Evolutionary conservation across 2,888 invertebrate species (phyloP), one percentile per base, ranked within the genome.

Genomic region (Ophioninae sp.): DNA sequence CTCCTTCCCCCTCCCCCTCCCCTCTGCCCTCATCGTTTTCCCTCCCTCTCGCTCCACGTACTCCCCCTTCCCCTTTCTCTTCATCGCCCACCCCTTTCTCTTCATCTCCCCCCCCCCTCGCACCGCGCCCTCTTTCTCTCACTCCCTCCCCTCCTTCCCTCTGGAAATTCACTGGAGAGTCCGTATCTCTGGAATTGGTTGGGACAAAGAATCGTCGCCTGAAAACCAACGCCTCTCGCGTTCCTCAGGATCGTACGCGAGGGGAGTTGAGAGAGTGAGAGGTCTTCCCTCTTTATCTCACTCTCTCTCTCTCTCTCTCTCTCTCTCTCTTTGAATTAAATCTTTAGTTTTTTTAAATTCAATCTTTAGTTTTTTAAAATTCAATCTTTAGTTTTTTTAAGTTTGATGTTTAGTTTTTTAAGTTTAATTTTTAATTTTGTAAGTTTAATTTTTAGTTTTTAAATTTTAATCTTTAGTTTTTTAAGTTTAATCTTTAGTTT

Each of bases 151-250:
- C 21, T 10, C n/a, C n/a, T n/a, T n/a, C n/a, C n/a, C n/a, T 13
- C 50, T 50, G 50, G 50, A 13, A 17, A 21, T 56, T 67, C 41
- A 61, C 17, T n/a, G n/a, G 61, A 21, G 39, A 65, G 75, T 75
- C 50, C 65, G 65, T 75, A 75, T 65, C 56, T 75, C 62, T 59
- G 37, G 75, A 62, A 72, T 79, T 37, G 74, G 78, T 84, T 77
- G 81, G 81, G 78, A 75, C 81, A 81, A 81, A 84, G 83, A 84
- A 81, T 84, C 75, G 61, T 69, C 59, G 81, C 20, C 67, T 67
- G 65, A 62, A 57, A 56, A 79, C 75, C 83, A 81, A 84, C 81
- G 83, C 84, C 84, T 84, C 30, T 44, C 20, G 39, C 69, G 41
- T 44, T 21, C 50, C 69, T 56, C 62, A 74, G 74, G 78, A 80